Evolutionary conservation across 2,113 vertebrate species (phyloP), one percentile per base, ranked within the genome.

Genomic region (Dipodomys merriami): DNA sequence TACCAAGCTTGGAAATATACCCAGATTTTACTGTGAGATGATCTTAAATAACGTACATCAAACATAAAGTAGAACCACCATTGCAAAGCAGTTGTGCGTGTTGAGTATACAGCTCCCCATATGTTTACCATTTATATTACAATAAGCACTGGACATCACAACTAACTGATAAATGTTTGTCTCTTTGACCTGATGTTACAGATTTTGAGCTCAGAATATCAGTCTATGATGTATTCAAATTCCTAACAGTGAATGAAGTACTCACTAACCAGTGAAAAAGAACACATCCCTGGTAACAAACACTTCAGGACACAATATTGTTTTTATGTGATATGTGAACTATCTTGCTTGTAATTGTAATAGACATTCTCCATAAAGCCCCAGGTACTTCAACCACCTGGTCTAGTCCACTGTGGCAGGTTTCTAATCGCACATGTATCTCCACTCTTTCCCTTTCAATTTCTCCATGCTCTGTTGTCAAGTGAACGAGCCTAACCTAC

Each of bases 211-310:
- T 84, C 77, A 91, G 19, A 77, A 0, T 64, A 35, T 73, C n/a
- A 74, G 3, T 49, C 20, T 25, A 39, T 39, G 80, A 88, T 35
- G 25, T 57, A 69, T 93, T 79, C 69, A 83, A 46, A 74, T 72
- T 65, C 44, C 69, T n/a, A 22, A 73, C 39, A 86, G 7, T 82
- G 33, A 72, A 93, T 78, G 64, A 94, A 12, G 15, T 89, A 16
- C 15, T 73, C 49, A 29, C 4, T 44, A 49, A 83, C 80, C n/a
- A 83, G 4, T 53, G 69, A 87, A 76, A 64, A 83, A 53, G 7
- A 85, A 69, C 81, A 72, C 64, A 85, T 44, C 46, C 91, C 90
- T 84, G 77, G 67, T 33, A 96, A 95, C 88, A 76, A 79, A 89
- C 84, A 39, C 30, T 90, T 88, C 74, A 88, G 81, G 81, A 27